Percentiles rank a stretch among this genome's conserved stretches.
These are phyloP conservation scores for Struthio camelus DNA, from an alignment of 2,113 vertebrate species.

Conservation along the genomic window DNA sequence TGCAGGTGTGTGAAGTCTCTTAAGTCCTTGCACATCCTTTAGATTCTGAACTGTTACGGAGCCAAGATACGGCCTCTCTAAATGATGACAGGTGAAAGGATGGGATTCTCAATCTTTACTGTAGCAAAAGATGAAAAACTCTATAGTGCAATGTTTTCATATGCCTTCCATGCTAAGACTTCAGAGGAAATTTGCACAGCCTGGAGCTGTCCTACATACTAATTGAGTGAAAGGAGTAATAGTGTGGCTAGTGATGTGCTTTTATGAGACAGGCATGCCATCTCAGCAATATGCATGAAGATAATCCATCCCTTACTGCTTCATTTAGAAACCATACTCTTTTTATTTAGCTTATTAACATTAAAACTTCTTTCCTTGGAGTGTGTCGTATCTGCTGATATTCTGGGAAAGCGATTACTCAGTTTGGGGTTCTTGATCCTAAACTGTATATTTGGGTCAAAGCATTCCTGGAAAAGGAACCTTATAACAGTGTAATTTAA, in stretches of 20 bases:
- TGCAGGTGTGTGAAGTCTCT: background rate
- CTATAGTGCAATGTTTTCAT: background rate
- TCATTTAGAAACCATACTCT: background rate
- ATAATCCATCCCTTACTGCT: background rate
- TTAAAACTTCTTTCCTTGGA: background rate
- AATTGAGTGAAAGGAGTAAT: background rate
- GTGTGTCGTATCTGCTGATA: background rate
- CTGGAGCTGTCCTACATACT: background rate
- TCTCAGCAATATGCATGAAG: background rate
- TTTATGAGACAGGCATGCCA: background rate
- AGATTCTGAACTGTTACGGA: background rate
- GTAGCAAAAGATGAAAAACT: background rate
- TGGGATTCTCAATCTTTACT: background rate
- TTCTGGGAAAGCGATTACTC: background rate
- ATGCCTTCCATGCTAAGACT: background rate
- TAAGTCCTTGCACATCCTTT: background rate
- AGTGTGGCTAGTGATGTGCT: background rate
- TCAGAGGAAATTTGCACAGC: background rate
- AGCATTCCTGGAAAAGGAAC: background rate
- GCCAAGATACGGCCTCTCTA: background rate
- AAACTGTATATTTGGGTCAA: background rate
- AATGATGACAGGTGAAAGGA: background rate
- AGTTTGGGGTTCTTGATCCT: fast-evolving
- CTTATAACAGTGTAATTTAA: background rate
- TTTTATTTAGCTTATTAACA: background rate